Base-by-base conservation (phyloP, 2,888 invertebrate species). In the Artemia sinica region DNA sequence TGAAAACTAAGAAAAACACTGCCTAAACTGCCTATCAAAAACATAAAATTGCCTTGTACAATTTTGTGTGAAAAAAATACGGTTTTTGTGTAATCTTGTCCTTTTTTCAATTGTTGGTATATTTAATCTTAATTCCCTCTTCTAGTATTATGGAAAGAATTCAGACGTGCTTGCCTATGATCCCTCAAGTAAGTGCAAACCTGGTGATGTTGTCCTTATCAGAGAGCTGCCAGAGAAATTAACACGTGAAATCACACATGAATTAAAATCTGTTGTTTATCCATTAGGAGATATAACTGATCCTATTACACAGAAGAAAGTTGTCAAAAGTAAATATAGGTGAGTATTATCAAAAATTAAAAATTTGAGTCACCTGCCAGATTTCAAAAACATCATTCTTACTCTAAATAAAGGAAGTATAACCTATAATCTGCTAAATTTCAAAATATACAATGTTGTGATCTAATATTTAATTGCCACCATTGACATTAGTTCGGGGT, bases 251-350 rank as follows among this genome's bases (percentile, higher is more conserved):
- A 86, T 92, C 11, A 86, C 88, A 9, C 91, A 91, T 75, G 82
- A 85, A 79, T 84, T 92, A 0, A 81, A 87, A 74, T 84, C 90
- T 76, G 83, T 91, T 8, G 82, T 92, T 14, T 89, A 88, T 77
- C 87, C 86, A 2, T 79, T 86, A 73, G 92, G 92, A 73, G 89
- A 92, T 78, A 80, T 90, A 68, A 87, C 85, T n/a, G 90, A 91
- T 78, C 92, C 92, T 2, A 79, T 92, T 48, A 87, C 88, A 65
- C 88, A 87, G 14, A 89, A 88, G 76, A 86, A 87, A 77, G 85
- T 87, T 63, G 85, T 87, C 0, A 85, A 82, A 68, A 84, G 83
- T 71, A 81, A 81, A 75, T 91, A 87, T 75, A 84, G 81, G 79
- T 81, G 63, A 58, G 63, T 75, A 18, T 73, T 72, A 8, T 71